These are phyloP conservation scores for Mesocentrotus franciscanus DNA, from an alignment of 53 echinoderm and acorn worm genomes.

Conservation along the genomic window DNA sequence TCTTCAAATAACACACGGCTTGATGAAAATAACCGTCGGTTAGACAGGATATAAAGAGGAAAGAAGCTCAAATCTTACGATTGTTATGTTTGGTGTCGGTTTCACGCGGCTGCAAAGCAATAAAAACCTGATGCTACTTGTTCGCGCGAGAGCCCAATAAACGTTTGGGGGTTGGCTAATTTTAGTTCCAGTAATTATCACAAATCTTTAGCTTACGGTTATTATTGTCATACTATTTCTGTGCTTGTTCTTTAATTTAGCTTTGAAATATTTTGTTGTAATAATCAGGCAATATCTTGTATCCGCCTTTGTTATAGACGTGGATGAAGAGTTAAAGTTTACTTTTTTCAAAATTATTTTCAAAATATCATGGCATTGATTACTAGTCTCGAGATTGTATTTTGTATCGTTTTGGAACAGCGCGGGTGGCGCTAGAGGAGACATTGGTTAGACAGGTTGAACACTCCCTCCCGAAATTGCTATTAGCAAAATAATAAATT, in stretches of 20 bases:
- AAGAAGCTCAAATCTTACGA: not conserved
- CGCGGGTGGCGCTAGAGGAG: too few relatives aligned
- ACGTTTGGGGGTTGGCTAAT: not conserved
- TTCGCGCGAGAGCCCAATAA: not conserved
- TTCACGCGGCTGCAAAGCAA: not conserved
- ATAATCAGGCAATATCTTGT: not conserved
- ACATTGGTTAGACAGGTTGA: too few relatives aligned
- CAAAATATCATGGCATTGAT: too few relatives aligned
- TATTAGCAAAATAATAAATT: too few relatives aligned
- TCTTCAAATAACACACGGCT: slow-evolving; percentile 14
- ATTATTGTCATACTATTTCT: not conserved
- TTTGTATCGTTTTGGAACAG: too few relatives aligned
- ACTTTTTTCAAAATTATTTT: too few relatives aligned
- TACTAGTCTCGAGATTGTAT: too few relatives aligned
- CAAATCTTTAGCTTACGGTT: not conserved
- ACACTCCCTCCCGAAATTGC: too few relatives aligned
- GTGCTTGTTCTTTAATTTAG: too few relatives aligned
- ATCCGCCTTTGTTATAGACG: too few relatives aligned
- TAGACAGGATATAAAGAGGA: not conserved
- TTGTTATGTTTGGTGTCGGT: slow-evolving; percentile 32
- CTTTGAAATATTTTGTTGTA: not conserved
- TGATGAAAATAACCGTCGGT: slow-evolving; percentile 38
- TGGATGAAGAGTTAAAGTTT: too few relatives aligned
- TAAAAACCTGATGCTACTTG: not conserved
- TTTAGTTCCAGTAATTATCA: not conserved